Evolutionary conservation across 2,113 vertebrate species (phyloP), one percentile per base, ranked within the genome.

Genomic region (Empidonax traillii): DNA sequence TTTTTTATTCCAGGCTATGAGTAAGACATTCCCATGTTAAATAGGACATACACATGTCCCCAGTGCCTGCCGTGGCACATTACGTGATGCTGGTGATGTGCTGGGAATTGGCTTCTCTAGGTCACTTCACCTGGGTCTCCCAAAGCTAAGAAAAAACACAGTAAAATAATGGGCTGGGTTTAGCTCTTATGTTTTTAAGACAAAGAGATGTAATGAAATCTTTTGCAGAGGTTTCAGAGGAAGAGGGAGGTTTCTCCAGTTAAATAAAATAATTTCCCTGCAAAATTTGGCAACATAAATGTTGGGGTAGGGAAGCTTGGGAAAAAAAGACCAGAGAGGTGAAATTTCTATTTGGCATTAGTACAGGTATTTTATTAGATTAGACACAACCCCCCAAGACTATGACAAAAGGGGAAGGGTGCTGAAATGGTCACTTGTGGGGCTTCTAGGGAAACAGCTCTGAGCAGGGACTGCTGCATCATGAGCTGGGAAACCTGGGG

Each of bases 1-100:
- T 83, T 44, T 85, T 85, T 75, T 49, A 89, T 89, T 92, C n/a
- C 90, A 92, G 95, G 94, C 95, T 73, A 8, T 73, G 94, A 79
- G 41, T 92, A 88, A 93, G 92, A 69, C 59, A 56, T 12, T 35
- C 31, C 44, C 78, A 37, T 6, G 47, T 91, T 96, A 94, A 87
- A 55, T 76, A 52, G 82, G 85, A 71, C 51, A 94, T 89, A n/a
- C 91, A 8, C 68, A 4, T 51, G 79, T 77, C 89, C 75, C 66
- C 28, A 5, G 92, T 89, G 76, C 75, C 5, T 12, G 66, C 81
- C 14, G 7, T 65, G 55, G 75, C 55, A 11, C 5, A 6, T 51
- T 37, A 28, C 0, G 3, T 19, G 89, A 14, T 68, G 87, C 65
- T 44, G 18, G 47, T 14, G 21, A 35, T 6, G 83, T 41, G 67